Evolutionary conservation across 1,140 invertebrate genomes (phyloP).

Genomic region (Aleiodes sp.): DNA sequence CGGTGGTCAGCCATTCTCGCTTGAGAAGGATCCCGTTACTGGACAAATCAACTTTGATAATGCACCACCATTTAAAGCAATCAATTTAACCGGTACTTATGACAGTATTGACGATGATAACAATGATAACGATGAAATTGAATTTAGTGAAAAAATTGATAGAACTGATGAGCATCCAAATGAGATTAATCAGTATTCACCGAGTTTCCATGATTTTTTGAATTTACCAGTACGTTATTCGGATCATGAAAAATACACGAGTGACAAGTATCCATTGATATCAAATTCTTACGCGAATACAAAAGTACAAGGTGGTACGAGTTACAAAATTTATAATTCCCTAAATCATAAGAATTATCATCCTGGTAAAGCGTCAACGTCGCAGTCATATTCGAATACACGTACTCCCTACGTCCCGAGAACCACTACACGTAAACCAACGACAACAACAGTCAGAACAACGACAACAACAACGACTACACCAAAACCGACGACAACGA

Average conservation of each 20-base stretch:
- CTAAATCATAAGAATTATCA: slow-evolving; percentile 69
- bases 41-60: slow-evolving; percentile 72
- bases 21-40: slow-evolving; percentile 75
- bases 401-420: slow-evolving; percentile 43
- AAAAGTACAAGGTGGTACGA: slow-evolving; percentile 75
- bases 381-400: slow-evolving; percentile 31
- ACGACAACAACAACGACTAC: slow-evolving; percentile 51
- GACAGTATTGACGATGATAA: slow-evolving; percentile 54
- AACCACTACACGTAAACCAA: slow-evolving; percentile 52
- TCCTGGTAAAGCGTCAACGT: slow-evolving; percentile 34
- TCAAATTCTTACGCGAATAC: slow-evolving; percentile 78
- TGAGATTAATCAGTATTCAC: slow-evolving; percentile 68
- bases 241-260: slow-evolving; percentile 70
- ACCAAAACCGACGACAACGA: slow-evolving; percentile 51
- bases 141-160: slow-evolving; percentile 20
- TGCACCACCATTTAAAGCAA: slow-evolving; percentile 56
- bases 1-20: slow-evolving; percentile 75
- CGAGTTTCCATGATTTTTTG: slow-evolving; percentile 75
- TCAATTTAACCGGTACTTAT: slow-evolving; percentile 65
- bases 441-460: slow-evolving; percentile 46
- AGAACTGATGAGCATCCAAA: slow-evolving; percentile 58
- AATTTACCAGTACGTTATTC: slow-evolving; percentile 76
- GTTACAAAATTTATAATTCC: slow-evolving; percentile 67
- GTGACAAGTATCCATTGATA: slow-evolving; percentile 72
- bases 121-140: slow-evolving; percentile 43